phyloP scores from a whole-genome alignment of 2,888 invertebrate genomes.

The Drosophila mercatorum region DNA sequence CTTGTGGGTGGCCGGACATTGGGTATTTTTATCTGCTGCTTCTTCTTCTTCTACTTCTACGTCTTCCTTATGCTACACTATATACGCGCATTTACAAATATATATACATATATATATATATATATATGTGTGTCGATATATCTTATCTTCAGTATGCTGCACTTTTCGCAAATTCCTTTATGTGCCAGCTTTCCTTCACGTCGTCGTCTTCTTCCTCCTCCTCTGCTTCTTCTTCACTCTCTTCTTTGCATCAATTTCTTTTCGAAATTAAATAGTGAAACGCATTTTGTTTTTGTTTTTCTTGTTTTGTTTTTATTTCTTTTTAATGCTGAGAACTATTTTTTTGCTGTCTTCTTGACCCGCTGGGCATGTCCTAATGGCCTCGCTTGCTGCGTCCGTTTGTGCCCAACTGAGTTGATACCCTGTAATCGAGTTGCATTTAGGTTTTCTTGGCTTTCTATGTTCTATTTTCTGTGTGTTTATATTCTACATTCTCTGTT shows the following conservation, averaged over 20 bases:
- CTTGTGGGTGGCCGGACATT: conserved; percentile 61
- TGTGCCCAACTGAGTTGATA: background rate
- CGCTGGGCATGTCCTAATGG: conserved; percentile 11
- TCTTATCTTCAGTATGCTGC: conserved; percentile 25
- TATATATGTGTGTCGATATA: conserved; percentile 1
- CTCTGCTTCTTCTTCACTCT: conserved; percentile 30
- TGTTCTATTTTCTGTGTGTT: background rate
- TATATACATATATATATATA: conserved; percentile 7
- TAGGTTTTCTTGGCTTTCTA: too few relatives aligned
- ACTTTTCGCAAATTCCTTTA: conserved; percentile 41
- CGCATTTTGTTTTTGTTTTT: conserved; percentile 27
- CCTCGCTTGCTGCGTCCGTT: background rate
- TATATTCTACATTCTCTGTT: background rate
- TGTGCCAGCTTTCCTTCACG: conserved; percentile 47
- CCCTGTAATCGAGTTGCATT: conserved; percentile 5
- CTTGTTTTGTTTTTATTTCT: conserved; percentile 25
- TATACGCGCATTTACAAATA: conserved; percentile 6
- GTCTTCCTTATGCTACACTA: conserved; percentile 12
- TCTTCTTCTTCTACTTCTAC: background rate
- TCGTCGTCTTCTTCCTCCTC: conserved; percentile 18
- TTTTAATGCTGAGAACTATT: conserved; percentile 5
- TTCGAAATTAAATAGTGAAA: conserved; percentile 35
- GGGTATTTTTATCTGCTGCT: conserved; percentile 29
- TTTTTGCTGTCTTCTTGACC: conserved; percentile 8
- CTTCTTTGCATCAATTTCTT: conserved; percentile 24